phyloP scores from a whole-genome alignment of 2,113 vertebrate genomes.

The Dromiciops gliroides region DNA sequence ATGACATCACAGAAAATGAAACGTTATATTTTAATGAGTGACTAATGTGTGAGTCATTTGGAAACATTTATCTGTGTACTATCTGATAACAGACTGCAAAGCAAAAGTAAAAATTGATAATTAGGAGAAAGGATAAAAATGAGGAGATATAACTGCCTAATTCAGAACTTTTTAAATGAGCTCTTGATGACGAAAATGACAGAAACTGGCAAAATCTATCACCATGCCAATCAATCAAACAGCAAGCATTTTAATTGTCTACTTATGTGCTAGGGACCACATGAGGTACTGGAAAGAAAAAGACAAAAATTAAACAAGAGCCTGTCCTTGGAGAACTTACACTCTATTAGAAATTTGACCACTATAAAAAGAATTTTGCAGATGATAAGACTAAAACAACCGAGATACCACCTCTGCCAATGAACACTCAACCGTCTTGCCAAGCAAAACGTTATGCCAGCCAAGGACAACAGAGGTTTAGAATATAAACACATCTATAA shows the following conservation, averaged over 20 bases:
- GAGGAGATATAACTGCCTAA: neutral
- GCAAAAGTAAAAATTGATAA: neutral
- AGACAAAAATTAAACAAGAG: neutral
- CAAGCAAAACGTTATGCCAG: neutral
- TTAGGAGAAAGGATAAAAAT: neutral
- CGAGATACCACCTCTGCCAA: neutral
- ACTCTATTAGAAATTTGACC: neutral
- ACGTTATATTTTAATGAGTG: neutral
- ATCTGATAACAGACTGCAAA: neutral
- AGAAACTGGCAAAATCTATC: neutral
- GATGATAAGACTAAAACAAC: neutral
- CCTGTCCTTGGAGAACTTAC: neutral
- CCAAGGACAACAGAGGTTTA: neutral
- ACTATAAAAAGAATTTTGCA: neutral
- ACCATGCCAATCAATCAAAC: neutral
- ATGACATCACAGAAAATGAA: neutral
- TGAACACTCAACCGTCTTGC: neutral
- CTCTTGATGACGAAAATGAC: neutral
- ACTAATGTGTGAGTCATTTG: neutral
- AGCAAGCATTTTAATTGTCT: neutral
- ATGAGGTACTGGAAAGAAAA: neutral
- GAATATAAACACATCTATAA: neutral
- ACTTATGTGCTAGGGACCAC: neutral
- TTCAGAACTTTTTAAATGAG: neutral
- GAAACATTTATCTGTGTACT: neutral